Conservation (phyloP, 2,797 vertebrate species). For the Muscicapa striata region DNA sequence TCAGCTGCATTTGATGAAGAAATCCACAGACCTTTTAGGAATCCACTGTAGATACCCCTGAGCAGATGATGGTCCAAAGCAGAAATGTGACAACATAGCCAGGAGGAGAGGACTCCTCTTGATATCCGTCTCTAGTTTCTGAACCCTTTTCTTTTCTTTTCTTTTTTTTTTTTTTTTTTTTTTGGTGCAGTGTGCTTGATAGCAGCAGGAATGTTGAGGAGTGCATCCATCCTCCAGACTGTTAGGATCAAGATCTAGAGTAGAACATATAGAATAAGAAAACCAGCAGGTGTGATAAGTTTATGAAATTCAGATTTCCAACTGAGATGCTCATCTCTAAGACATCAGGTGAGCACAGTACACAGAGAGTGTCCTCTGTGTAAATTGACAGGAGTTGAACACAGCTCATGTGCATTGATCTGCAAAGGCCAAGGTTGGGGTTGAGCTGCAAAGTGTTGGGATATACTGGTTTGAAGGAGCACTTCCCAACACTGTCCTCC, state of each 20-base stretch:
- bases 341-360: background rate
- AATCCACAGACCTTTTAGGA: background rate
- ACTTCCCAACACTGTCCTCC: background rate
- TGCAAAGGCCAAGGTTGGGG: background rate
- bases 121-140: background rate
- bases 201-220: background rate
- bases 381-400: background rate
- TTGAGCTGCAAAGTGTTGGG: background rate
- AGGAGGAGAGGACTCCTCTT: background rate
- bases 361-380: background rate
- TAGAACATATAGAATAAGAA: background rate
- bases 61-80: background rate
- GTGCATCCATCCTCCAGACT: background rate
- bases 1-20: background rate
- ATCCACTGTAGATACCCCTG: background rate
- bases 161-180: background rate
- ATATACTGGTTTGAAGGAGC: background rate
- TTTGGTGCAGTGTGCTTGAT: background rate
- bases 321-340: fast-evolving
- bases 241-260: background rate
- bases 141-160: background rate
- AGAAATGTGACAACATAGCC: background rate
- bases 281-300: background rate
- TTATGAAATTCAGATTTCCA: background rate
- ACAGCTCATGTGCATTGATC: background rate